Evolutionary conservation across 2,113 vertebrate species (phyloP), one percentile per base, ranked within the genome.

Genomic region (Edolisoma coerulescens): DNA sequence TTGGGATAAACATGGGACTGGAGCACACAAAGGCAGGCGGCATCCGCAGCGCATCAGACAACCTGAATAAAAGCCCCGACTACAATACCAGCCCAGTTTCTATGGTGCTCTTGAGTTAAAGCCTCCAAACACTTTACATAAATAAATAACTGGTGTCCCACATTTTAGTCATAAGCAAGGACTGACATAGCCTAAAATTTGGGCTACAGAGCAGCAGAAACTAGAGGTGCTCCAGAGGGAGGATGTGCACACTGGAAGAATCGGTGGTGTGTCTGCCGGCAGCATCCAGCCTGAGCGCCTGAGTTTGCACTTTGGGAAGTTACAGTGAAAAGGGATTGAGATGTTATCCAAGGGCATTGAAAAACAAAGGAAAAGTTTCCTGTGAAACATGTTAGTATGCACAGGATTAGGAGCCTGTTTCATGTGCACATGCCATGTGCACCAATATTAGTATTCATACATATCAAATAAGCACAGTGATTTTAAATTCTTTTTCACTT

Each of bases 11-110:
- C 91, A 91, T 18, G 44, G 84, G 88, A 90, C 64, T 28, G 44
- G 84, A 92, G 76, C 63, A 90, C 90, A 95, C 91, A 94, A 96
- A 95, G 94, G 87, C 95, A 88, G 90, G 87, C 79, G 7, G 93
- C 95, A 92, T 94, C 92, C 61, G 35, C 89, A 80, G 93, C 8
- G 6, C 92, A 87, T 83, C 86, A 85, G 70, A 87, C 95, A 92
- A 92, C 77, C 94, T 87, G 83, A 90, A 95, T 94, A 57, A 95
- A 93, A 94, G 92, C 88, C 76, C 71, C 1, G 17, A 80, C 57
- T 84, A 93, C 81, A 96, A 92, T 93, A 68, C 83, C 88, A 70
- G 93, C 84, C 71, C 69, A 49, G 73, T 96, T 92, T 94, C 93
- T 96, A 86, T 93, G 80, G 94, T 85, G 71, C 75, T 83, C 61